Percentiles rank a stretch among this genome's conserved stretches.
Evolutionary conservation across 2,797 vertebrate species (phyloP).

Genomic region (Novumbra hubbsi): DNA sequence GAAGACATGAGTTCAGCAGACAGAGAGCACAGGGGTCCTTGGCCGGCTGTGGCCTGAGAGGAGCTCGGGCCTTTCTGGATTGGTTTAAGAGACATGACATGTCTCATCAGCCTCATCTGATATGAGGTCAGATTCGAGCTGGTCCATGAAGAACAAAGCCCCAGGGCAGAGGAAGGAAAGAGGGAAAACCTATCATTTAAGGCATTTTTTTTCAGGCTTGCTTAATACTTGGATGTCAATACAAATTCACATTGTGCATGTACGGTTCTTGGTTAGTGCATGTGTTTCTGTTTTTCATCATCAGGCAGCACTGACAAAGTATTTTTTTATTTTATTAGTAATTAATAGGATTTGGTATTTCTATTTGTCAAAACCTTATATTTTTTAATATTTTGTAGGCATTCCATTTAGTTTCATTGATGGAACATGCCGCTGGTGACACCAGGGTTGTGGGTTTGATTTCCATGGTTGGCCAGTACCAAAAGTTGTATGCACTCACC

Average conservation of each 20-base stretch:
- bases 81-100: conserved; percentile 43
- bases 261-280: neutral
- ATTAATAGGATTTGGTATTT: neutral
- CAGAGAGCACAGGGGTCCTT: conserved; percentile 10
- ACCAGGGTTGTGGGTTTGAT: no score
- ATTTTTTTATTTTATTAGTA: neutral
- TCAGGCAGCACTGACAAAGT: neutral
- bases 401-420: neutral
- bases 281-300: neutral
- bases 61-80: conserved; percentile 19
- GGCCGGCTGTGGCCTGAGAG: conserved; percentile 35
- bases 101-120: conserved; percentile 53
- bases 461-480: no score
- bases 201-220: neutral
- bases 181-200: neutral
- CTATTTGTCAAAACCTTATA: neutral
- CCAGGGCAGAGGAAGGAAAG: conserved; percentile 21
- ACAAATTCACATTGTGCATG: neutral
- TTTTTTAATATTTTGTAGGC: neutral
- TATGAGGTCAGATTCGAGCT: conserved; percentile 35
- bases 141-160: conserved; percentile 5
- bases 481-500: no score
- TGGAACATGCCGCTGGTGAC: no score
- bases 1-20: conserved; percentile 7
- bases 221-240: neutral